Evolutionary conservation across 2,113 vertebrate species (phyloP).

Genomic region (Cettia cetti): DNA sequence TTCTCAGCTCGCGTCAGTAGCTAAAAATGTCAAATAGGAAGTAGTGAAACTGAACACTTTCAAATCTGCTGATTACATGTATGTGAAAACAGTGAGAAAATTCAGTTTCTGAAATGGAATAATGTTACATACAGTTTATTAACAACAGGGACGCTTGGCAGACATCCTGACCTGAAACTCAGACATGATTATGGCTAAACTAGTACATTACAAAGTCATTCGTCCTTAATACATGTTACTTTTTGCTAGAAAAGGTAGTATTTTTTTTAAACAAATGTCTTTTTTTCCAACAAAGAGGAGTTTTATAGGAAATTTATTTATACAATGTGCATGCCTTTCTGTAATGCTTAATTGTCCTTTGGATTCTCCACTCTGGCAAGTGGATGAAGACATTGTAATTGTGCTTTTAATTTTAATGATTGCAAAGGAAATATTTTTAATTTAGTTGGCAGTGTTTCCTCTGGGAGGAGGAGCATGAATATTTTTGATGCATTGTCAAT

Average conservation of each 20-base stretch:
- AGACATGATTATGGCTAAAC: background rate
- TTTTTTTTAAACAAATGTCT: background rate
- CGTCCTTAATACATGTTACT: background rate
- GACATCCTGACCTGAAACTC: background rate
- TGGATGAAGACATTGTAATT: background rate
- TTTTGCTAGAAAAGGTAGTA: background rate
- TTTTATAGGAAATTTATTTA: background rate
- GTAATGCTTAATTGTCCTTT: background rate
- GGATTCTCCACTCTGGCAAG: background rate
- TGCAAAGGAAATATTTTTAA: background rate
- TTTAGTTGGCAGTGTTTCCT: background rate
- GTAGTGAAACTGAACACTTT: background rate
- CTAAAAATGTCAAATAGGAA: background rate
- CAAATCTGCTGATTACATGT: background rate
- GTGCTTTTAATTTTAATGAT: background rate
- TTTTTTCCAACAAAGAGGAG: background rate
- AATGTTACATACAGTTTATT: background rate
- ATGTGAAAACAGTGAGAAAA: background rate
- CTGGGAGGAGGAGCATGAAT: background rate
- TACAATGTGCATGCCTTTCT: background rate
- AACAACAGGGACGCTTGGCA: background rate
- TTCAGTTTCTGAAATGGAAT: background rate
- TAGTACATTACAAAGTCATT: background rate
- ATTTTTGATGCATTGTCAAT: background rate
- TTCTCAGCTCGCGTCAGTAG: background rate